Percentiles rank a stretch among this genome's conserved stretches.
Evolutionary conservation across 2,113 vertebrate species (phyloP).

Genomic region (Corydoras sp.): DNA sequence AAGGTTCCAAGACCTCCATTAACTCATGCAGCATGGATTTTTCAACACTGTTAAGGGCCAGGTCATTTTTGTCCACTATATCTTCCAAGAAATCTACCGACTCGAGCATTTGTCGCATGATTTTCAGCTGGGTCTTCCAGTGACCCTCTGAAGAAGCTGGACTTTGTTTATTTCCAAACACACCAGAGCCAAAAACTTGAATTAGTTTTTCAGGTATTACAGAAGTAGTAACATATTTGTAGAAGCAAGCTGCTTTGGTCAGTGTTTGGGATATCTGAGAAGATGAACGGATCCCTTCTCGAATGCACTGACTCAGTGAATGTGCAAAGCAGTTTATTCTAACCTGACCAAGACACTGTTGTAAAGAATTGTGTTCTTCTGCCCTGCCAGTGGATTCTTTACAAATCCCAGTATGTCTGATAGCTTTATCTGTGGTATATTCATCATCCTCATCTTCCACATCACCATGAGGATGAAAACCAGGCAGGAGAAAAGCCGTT

Average conservation of each 20-base stretch:
- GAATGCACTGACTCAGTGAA: conserved; percentile 62
- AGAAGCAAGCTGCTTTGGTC: conserved; percentile 65
- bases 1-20: conserved; percentile 67
- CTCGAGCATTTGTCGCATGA: conserved; percentile 63
- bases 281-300: conserved; percentile 60
- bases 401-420: neutral
- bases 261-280: conserved; percentile 59
- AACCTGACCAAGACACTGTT: conserved; percentile 58
- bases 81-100: conserved; percentile 70
- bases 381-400: conserved; percentile 15
- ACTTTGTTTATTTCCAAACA: conserved; percentile 32
- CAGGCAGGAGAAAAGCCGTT: conserved; percentile 59
- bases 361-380: conserved; percentile 52
- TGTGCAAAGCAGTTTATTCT: conserved; percentile 70
- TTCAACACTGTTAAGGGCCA: conserved; percentile 55
- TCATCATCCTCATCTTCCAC: conserved; percentile 44
- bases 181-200: conserved; percentile 60
- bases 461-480: conserved; percentile 53
- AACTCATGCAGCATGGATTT: conserved; percentile 63
- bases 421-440: too few relatives aligned
- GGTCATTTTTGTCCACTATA: conserved; percentile 62
- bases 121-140: conserved; percentile 70
- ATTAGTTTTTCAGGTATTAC: conserved; percentile 68
- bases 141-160: conserved; percentile 38
- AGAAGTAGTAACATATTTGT: conserved; percentile 67